Base-by-base conservation (phyloP, 2,888 invertebrate genomes). In the Herminia tarsipennalis region DNA sequence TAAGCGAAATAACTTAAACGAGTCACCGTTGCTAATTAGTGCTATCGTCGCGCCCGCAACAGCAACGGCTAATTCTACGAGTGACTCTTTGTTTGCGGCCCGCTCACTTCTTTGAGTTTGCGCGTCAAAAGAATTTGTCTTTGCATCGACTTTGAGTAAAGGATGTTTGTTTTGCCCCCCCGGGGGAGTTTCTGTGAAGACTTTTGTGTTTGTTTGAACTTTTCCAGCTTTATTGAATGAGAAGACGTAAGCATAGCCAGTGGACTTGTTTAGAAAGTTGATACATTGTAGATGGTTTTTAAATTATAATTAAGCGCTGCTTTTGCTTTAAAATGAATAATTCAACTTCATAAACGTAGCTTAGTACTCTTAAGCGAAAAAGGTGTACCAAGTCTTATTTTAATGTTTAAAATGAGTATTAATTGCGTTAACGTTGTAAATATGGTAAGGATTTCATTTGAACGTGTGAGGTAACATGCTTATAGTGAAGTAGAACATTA, bases 1-100 rank as follows among this genome's bases (percentile, higher is more conserved):
- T 91, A 90, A 89, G 91, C 88, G 83, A 89, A 90, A 90, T 89
- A 88, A 89, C 83, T 89, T 89, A 89, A 90, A 84, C 86, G 88
- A 88, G 86, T 85, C 83, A 86, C 86, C 83, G 87, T 83, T 81
- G 82, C 90, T 91, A 91, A 91, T 91, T 91, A 90, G 90, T 75
- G 81, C 84, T 85, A 89, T 90, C 82, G 87, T 78, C 65, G 80
- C 70, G 65, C 61, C 66, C 66, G 81, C 70, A 63, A 59, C 65
- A 76, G 81, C 70, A 63, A 59, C 65, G 76, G 88, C 89, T 90
- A 90, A 90, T 89, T 88, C 88, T 78, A 80, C 82, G 82, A 86
- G 84, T 78, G 83, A 83, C 78, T 83, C 86, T 90, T 91, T 91
- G 89, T 90, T 86, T 82, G 81, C 78, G 57, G 75, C 71, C 76